Evolutionary conservation across 2,888 invertebrate species (phyloP).

Genomic region (Stenotaenia linearis): DNA sequence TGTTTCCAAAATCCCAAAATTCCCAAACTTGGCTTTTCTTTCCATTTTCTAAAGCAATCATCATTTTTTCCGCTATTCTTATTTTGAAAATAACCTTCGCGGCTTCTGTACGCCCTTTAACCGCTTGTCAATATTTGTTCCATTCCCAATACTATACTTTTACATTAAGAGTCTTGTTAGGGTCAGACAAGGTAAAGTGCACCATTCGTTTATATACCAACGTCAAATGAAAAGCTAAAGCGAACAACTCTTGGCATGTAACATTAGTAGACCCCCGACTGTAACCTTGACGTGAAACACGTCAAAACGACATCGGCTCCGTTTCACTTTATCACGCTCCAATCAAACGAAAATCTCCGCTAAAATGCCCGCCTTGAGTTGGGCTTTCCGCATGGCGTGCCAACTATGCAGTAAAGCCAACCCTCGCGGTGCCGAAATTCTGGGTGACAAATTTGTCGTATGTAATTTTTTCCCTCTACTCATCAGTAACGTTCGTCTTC

Average conservation of each 20-base stretch:
- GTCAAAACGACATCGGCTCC: conserved; percentile 11
- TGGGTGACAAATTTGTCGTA: conserved; percentile 1
- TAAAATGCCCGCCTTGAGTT: conserved; percentile 3
- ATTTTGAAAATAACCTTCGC: background rate
- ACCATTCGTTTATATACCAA: background rate
- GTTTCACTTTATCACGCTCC: conserved; percentile 19
- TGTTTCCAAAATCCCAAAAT: background rate
- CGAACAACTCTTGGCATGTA: conserved; percentile 15
- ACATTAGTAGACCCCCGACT: conserved; percentile 12
- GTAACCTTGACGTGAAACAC: conserved; percentile 7
- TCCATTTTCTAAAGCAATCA: background rate
- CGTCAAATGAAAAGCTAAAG: conserved; percentile 15
- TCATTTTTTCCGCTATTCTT: background rate
- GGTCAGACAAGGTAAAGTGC: conserved; percentile 15
- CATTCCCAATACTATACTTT: conserved; percentile 12
- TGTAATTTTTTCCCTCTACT: background rate
- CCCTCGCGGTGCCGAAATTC: background rate
- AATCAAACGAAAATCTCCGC: conserved; percentile 19
- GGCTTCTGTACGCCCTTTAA: background rate
- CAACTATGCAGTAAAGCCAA: conserved; percentile 12
- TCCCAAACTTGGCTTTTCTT: background rate
- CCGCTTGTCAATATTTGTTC: background rate
- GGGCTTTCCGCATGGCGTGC: conserved; percentile 19
- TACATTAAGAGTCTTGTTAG: conserved; percentile 1
- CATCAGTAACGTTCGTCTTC: conserved; percentile 6